Evolutionary conservation across 2,797 vertebrate genomes (phyloP).

Genomic region (Hipposideros larvatus): DNA sequence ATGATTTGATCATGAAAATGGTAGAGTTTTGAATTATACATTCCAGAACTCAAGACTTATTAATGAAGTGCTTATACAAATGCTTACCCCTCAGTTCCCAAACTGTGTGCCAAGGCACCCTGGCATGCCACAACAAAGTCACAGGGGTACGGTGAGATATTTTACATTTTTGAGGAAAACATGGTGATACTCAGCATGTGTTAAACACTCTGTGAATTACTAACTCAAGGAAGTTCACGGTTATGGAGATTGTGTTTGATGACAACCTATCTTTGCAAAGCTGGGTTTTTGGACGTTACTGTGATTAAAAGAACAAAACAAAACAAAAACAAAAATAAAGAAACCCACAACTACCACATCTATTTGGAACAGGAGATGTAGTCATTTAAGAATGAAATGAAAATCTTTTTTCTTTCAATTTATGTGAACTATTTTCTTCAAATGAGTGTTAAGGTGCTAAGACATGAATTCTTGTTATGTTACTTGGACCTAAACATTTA

Average conservation of each 20-base stretch:
- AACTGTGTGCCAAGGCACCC: no score
- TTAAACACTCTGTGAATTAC: neutral
- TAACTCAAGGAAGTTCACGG: no score
- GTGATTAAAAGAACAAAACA: neutral
- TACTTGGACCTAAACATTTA: neutral
- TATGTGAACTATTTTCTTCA: neutral
- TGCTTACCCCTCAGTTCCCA: neutral
- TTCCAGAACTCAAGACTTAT: neutral
- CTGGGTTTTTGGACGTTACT: neutral
- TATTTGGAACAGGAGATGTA: neutral
- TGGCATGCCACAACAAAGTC: no score
- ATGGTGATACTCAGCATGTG: neutral
- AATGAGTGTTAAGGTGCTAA: neutral
- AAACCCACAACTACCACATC: neutral
- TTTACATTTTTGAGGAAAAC: neutral
- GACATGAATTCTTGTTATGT: neutral
- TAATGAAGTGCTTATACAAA: neutral
- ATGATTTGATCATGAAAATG: neutral
- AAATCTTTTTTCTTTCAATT: neutral
- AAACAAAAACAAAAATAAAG: no score
- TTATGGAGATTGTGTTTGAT: fast-evolving
- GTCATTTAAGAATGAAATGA: neutral
- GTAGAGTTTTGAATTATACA: neutral
- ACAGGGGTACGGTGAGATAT: neutral
- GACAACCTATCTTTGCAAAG: neutral